Evolutionary conservation across 2,888 invertebrate genomes (phyloP).

Genomic region (Asteroscopus sphinx): DNA sequence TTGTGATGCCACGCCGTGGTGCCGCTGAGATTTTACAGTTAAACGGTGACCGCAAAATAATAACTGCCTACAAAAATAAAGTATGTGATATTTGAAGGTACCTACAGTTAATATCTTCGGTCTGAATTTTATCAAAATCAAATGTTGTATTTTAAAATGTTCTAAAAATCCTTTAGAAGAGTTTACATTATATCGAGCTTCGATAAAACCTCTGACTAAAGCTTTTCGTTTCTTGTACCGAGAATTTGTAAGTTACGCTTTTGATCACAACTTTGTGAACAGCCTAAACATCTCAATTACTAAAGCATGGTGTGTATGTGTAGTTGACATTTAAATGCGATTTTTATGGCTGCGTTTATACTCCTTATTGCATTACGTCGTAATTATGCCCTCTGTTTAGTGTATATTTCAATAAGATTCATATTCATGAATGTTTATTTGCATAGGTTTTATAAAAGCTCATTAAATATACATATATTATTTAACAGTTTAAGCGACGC

Average conservation of each 20-base stretch:
- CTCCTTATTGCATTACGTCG: conserved; percentile 59
- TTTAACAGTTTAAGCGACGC: conserved; percentile 7
- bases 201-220: too few relatives aligned
- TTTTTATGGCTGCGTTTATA: conserved; percentile 67
- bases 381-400: conserved; percentile 52
- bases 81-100: too few relatives aligned
- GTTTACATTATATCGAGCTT: too few relatives aligned
- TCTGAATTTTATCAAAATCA: too few relatives aligned
- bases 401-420: conserved; percentile 39
- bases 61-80: too few relatives aligned
- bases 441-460: conserved; percentile 17
- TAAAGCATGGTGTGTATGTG: conserved; percentile 57
- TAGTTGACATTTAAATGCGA: conserved; percentile 65
- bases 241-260: conserved; percentile 27
- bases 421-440: conserved; percentile 18
- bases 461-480: conserved; percentile 22
- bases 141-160: too few relatives aligned
- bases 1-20: too few relatives aligned
- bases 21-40: too few relatives aligned
- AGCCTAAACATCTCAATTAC: conserved; percentile 75
- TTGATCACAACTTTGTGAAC: conserved; percentile 32
- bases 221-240: not conserved
- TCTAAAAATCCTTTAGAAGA: too few relatives aligned
- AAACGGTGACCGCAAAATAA: too few relatives aligned
- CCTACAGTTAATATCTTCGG: too few relatives aligned